Evolutionary conservation across 2,888 invertebrate species (phyloP), one percentile per base, ranked within the genome.

Genomic region (Cerceris ruficornis): DNA sequence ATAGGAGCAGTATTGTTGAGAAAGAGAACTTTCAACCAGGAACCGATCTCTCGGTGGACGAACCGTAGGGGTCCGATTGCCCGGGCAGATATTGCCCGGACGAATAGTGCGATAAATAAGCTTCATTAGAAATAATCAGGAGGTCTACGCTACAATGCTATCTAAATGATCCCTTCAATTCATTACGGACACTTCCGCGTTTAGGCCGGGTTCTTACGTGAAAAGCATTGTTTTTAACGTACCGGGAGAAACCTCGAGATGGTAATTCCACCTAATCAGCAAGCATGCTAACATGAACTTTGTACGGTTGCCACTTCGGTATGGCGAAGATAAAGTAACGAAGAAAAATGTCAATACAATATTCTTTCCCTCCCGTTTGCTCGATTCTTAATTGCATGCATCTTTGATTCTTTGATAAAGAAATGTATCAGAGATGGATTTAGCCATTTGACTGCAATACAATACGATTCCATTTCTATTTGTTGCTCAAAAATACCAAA

Each of bases 61-160:
- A 80, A 75, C 75, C 62, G 67, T 65, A 57, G 66, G 69, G 69
- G 69, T 68, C 71, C 81, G 83, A 83, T 83, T 78, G 71, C 69
- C 59, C 58, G 68, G 54, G 2, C 57, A 80, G 83, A 83, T 83
- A 80, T 68, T 68, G 69, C 42, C 77, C 42, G 55, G 70, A 71
- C 74, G 83, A 77, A 81, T 83, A 77, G 81, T 67, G 71, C 82
- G 77, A 84, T 84, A 84, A 85, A 85, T 83, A 82, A 78, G 81
- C 85, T 87, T 87, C 86, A 76, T 87, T 86, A 86, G 82, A 84
- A 88, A 87, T 83, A 86, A 86, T 86, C 84, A 82, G 80, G 69
- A 79, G 69, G 69, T 69, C 70, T 70, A 54, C 68, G 72, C 61
- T 52, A 83, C 81, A 84, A 84, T 84, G 77, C 74, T 81, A 83